A percentile compares a stretch with the other conserved stretches of the same genome.
Evolutionary conservation across 2,113 vertebrate genomes (phyloP).

Genomic region (Crotalus viridis): DNA sequence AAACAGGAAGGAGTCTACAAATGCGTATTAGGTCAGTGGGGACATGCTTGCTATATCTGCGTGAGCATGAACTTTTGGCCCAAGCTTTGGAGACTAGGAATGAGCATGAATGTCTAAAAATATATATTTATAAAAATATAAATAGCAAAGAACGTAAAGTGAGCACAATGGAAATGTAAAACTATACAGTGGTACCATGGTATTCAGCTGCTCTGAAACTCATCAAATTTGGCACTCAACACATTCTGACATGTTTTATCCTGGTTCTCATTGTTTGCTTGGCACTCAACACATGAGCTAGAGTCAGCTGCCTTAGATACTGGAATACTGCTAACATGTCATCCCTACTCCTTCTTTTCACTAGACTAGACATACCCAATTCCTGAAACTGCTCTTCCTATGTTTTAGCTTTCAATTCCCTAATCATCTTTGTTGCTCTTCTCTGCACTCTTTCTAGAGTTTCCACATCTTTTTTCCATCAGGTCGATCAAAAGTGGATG

Average conservation of each 20-base stretch:
- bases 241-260: background rate
- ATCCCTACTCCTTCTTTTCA: too few species aligned
- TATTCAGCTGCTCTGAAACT: background rate
- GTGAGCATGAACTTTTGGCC: fast-evolving
- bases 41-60: background rate
- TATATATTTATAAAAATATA: background rate
- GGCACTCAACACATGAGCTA: background rate
- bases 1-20: background rate
- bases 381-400: too few species aligned
- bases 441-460: too few species aligned
- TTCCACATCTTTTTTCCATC: too few species aligned
- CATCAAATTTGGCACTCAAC: background rate
- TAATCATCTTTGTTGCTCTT: too few species aligned
- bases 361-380: too few species aligned
- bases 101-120: background rate
- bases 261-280: background rate
- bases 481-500: background rate
- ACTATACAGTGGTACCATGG: fast-evolving
- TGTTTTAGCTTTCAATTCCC: too few species aligned
- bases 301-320: background rate
- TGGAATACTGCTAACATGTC: too few species aligned
- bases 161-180: background rate
- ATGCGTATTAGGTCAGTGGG: background rate
- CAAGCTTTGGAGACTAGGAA: background rate
- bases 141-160: background rate